phyloP scores from a whole-genome alignment of 2,113 vertebrate genomes.

The Eudyptes chrysolophus region DNA sequence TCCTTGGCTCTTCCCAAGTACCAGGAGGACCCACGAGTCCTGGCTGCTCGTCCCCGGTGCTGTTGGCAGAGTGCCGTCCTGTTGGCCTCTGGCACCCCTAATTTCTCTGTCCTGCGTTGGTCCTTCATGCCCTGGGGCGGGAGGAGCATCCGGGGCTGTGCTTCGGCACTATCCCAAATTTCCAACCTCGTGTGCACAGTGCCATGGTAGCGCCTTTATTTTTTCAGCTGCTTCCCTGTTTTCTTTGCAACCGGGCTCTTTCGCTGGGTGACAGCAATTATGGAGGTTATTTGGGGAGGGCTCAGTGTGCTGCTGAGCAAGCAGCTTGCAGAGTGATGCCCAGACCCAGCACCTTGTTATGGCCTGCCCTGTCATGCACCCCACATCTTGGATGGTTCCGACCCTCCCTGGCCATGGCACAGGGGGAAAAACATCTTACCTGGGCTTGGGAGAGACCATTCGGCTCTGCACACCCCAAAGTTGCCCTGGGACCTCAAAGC shows the following conservation, averaged over 20 bases:
- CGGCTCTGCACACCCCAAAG: neutral
- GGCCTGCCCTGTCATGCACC: neutral
- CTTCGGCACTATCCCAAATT: neutral
- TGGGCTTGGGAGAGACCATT: neutral
- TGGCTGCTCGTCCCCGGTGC: neutral
- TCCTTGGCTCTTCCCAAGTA: neutral
- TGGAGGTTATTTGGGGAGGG: neutral
- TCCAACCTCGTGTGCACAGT: accelerated
- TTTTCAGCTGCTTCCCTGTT: conserved; percentile 49
- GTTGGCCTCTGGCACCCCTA: neutral
- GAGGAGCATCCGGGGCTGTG: neutral
- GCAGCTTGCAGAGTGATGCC: neutral
- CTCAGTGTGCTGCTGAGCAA: neutral
- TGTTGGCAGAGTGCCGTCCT: neutral
- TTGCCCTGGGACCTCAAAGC: neutral
- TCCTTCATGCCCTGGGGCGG: neutral
- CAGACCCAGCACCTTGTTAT: neutral
- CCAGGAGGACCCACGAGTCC: neutral
- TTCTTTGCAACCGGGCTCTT: neutral
- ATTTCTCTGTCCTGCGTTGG: neutral
- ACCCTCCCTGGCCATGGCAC: neutral
- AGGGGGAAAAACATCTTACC: neutral
- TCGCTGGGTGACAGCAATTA: neutral
- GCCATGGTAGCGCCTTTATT: conserved; percentile 7
- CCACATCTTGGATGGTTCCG: neutral